Evolutionary conservation across 2,888 invertebrate species (phyloP).

Genomic region (Acrobasis repandana): DNA sequence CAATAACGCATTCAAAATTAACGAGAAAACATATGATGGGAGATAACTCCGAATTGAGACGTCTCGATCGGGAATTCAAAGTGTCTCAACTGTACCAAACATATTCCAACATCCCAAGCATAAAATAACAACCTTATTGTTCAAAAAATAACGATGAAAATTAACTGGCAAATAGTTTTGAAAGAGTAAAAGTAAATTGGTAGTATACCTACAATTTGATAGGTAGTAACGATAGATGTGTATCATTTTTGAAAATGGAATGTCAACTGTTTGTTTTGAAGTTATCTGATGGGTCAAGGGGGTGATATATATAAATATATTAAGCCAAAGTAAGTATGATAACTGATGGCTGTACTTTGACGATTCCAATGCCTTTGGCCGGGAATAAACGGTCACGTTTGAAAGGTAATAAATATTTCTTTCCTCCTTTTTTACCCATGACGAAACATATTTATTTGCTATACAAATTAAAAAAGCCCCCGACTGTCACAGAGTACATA

Average conservation of each 20-base stretch:
- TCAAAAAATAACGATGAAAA: not conserved
- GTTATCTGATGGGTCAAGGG: slow-evolving; percentile 16
- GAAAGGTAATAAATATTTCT: too few species aligned
- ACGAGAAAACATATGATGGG: slow-evolving; percentile 49
- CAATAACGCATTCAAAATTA: slow-evolving; percentile 33
- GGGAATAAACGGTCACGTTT: too few species aligned
- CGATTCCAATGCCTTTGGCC: slow-evolving; percentile 1
- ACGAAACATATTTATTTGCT: too few species aligned
- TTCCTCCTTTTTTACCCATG: too few species aligned
- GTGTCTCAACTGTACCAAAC: slow-evolving; percentile 11
- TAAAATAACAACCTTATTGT: not conserved
- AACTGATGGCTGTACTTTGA: slow-evolving; percentile 17
- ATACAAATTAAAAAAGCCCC: too few species aligned
- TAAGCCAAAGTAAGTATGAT: too few species aligned
- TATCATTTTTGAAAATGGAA: slow-evolving; percentile 20
- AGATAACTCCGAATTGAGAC: slow-evolving; percentile 74
- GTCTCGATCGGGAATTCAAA: slow-evolving; percentile 36
- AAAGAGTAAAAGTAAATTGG: not conserved
- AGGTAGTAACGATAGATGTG: slow-evolving; percentile 22
- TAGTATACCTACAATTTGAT: slow-evolving; percentile 9
- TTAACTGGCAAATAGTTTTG: not conserved
- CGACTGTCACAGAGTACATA: too few species aligned
- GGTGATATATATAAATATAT: too few species aligned
- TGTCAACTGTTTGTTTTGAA: slow-evolving; percentile 21
- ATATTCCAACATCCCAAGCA: not conserved